Percentiles rank a stretch among this genome's conserved stretches.
Conservation (phyloP, 2,888 invertebrate genomes). For the Cosmia pyralina region DNA sequence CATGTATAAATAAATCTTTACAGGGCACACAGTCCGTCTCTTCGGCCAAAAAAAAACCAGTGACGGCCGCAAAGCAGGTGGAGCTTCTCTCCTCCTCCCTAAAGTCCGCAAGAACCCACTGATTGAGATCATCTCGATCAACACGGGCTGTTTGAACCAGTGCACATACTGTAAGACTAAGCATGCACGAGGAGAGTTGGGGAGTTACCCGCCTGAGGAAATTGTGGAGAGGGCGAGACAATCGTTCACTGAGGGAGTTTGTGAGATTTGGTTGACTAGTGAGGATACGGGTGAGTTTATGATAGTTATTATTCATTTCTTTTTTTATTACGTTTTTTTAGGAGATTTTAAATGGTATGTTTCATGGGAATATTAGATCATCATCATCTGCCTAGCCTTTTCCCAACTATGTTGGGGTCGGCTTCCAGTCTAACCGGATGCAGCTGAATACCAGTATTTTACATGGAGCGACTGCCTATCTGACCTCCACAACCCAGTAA, state of each 20-base stretch:
- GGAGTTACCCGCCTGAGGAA: slow-evolving; percentile 97
- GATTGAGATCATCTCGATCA: slow-evolving; percentile 99
- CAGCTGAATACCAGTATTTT: no score
- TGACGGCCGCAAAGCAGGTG: slow-evolving; percentile 95
- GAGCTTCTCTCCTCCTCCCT: slow-evolving; percentile 96
- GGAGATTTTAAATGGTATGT: no score
- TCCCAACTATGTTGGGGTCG: no score
- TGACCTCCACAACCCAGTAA: no score
- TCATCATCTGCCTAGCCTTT: no score
- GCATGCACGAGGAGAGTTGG: slow-evolving; percentile 98
- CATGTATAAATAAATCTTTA: not conserved
- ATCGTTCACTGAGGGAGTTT: slow-evolving; percentile 97
- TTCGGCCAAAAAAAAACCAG: slow-evolving; percentile 95
- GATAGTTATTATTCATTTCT: no score
- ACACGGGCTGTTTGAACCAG: slow-evolving; percentile 98
- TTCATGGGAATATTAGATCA: no score
- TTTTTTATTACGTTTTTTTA: no score
- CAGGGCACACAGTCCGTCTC: slow-evolving; percentile 93
- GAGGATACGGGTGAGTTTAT: slow-evolving; percentile 95
- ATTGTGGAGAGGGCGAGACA: slow-evolving; percentile 96
- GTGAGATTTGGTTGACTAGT: slow-evolving; percentile 99
- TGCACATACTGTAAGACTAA: slow-evolving; percentile 99
- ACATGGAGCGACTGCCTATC: no score
- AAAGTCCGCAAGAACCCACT: slow-evolving; percentile 98
- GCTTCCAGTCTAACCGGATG: no score